Conservation (phyloP, 2,113 vertebrate genomes). For the Eclectus roratus region DNA sequence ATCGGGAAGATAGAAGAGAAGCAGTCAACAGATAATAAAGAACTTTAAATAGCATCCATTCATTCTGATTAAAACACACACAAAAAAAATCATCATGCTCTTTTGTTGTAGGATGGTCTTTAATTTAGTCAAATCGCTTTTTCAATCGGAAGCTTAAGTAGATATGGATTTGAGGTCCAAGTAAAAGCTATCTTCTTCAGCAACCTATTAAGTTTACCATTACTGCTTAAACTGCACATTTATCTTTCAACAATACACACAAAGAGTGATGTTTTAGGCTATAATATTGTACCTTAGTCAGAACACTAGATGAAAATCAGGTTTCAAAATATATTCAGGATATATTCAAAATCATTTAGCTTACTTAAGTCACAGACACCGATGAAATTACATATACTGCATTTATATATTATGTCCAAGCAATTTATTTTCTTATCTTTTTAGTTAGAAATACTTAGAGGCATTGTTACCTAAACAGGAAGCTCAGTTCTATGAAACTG, state of each 20-base stretch:
- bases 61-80: not conserved
- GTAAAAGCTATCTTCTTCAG: not conserved
- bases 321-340: not conserved
- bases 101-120: not conserved
- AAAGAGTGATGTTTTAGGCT: not conserved
- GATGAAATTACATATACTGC: not conserved
- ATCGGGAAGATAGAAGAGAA: not conserved
- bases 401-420: not conserved
- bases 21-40: not conserved
- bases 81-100: not conserved
- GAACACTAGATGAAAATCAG: not conserved
- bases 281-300: not conserved
- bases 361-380: not conserved
- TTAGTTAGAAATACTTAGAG: not conserved
- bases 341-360: not conserved
- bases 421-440: not conserved
- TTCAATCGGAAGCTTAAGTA: not conserved
- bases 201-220: not conserved
- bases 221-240: not conserved
- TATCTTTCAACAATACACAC: not conserved
- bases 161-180: not conserved
- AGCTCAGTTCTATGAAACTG: not conserved
- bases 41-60: constrained; percentile 9
- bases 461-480: not conserved
- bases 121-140: not conserved